Conservation (phyloP, 2,113 vertebrate species). For the Phaethon lepturus region DNA sequence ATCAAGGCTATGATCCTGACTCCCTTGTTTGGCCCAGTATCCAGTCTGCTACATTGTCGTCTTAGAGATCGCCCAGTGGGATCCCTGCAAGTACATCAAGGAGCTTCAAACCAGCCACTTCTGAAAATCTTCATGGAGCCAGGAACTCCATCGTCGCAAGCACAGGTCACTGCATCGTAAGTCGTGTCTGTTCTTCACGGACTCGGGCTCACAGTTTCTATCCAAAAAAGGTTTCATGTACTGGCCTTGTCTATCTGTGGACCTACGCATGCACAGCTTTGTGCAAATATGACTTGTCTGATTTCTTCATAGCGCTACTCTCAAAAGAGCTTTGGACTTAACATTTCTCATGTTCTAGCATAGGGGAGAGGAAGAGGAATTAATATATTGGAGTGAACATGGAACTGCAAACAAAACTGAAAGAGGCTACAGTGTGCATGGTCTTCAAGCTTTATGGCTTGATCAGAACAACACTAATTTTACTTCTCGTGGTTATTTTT, state of each 20-base stretch:
- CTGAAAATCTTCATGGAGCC: neutral
- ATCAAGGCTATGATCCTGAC: neutral
- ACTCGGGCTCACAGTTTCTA: rapidly evolving
- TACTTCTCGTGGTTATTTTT: neutral
- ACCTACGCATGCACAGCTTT: neutral
- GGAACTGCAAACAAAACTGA: neutral
- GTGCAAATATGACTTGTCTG: neutral
- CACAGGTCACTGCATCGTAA: rapidly evolving
- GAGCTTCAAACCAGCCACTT: neutral
- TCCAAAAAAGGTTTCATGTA: neutral
- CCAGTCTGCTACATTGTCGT: neutral
- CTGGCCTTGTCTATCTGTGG: neutral
- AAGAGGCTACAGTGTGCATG: neutral
- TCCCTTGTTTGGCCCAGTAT: neutral
- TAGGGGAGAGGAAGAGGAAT: neutral
- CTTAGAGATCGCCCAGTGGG: neutral
- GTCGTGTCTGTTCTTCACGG: neutral
- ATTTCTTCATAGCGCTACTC: neutral
- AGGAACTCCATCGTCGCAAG: rapidly evolving
- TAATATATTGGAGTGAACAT: neutral
- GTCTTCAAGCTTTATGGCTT: neutral
- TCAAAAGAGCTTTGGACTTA: neutral
- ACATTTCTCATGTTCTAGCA: neutral
- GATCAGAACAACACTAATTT: neutral
- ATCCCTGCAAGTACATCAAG: neutral